phyloP scores from a whole-genome alignment of 2,888 invertebrate species.

The Steinernema hermaphroditum region DNA sequence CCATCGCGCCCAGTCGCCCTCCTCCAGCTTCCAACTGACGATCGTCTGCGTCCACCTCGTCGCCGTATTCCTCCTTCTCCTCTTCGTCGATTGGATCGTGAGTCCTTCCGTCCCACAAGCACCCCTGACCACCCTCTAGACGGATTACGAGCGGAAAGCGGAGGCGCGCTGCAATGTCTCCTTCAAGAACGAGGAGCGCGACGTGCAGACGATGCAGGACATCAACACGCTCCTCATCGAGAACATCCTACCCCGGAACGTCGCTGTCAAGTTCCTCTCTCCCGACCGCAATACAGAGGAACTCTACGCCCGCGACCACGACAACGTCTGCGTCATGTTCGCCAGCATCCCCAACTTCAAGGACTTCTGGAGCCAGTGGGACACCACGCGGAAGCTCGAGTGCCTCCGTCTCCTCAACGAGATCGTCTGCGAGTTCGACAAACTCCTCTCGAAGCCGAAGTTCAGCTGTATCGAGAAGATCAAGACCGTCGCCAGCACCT shows the following conservation, averaged over 20 bases:
- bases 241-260: constrained; percentile 93
- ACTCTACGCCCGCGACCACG: constrained; percentile 89
- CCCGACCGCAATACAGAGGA: constrained; percentile 77
- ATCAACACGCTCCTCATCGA: constrained; percentile 94
- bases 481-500: constrained; percentile 95
- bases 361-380: constrained; percentile 69
- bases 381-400: constrained; percentile 91
- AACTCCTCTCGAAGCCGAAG: constrained; percentile 87
- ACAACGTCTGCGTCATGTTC: constrained; percentile 93
- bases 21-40: constrained; percentile 60
- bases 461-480: constrained; percentile 96
- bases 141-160: constrained; percentile 72
- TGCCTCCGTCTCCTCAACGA: constrained; percentile 90
- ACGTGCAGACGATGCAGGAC: constrained; percentile 91
- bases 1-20: background rate
- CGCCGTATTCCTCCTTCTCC: constrained; percentile 56
- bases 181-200: constrained; percentile 85
- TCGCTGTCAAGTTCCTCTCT: constrained; percentile 87
- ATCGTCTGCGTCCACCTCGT: constrained; percentile 60
- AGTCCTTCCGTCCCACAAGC: constrained; percentile 35
- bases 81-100: constrained; percentile 65
- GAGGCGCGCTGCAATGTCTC: constrained; percentile 93
- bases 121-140: constrained; percentile 48
- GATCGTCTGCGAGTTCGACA: constrained; percentile 96
- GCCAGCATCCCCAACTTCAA: constrained; percentile 93